Conservation (phyloP, 1,140 invertebrate species). For the Zophobas atratus region DNA sequence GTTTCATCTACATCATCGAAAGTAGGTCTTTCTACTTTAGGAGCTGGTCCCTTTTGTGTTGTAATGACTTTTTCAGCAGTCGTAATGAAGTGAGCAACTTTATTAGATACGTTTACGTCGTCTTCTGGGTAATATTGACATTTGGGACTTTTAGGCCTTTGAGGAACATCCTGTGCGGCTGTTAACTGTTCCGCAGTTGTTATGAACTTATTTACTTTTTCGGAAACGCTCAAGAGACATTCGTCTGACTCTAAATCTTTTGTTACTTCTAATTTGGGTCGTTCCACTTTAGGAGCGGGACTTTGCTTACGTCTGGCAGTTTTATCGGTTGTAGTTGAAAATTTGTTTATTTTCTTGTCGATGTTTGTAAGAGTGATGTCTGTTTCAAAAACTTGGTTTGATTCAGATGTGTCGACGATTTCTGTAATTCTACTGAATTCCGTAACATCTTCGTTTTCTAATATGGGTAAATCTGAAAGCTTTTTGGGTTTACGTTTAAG, state of each 20-base stretch:
- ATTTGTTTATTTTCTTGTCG: conserved; percentile 77
- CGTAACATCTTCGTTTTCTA: conserved; percentile 64
- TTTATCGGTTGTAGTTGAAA: conserved; percentile 74
- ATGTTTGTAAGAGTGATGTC: conserved; percentile 77
- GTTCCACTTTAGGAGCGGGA: conserved; percentile 64
- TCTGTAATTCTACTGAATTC: conserved; percentile 71
- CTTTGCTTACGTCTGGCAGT: conserved; percentile 67
- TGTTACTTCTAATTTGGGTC: conserved; percentile 66
- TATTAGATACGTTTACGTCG: conserved; percentile 70
- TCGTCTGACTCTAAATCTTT: conserved; percentile 74
- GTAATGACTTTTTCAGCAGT: conserved; percentile 66
- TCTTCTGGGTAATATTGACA: conserved; percentile 54
- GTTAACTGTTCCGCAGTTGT: conserved; percentile 75
- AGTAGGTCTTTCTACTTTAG: conserved; percentile 70
- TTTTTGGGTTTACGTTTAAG: conserved; percentile 68
- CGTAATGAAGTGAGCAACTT: conserved; percentile 71
- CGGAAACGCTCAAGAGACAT: conserved; percentile 76
- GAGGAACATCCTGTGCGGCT: conserved; percentile 63
- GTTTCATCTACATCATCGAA: conserved; percentile 72
- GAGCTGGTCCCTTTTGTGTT: conserved; percentile 57
- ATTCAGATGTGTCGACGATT: conserved; percentile 69
- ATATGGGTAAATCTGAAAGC: conserved; percentile 66
- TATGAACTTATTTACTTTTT: conserved; percentile 77
- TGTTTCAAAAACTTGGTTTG: conserved; percentile 68
- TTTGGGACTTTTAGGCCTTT: conserved; percentile 61